phyloP scores from a whole-genome alignment of 2,113 vertebrate genomes.

The Egretta garzetta region DNA sequence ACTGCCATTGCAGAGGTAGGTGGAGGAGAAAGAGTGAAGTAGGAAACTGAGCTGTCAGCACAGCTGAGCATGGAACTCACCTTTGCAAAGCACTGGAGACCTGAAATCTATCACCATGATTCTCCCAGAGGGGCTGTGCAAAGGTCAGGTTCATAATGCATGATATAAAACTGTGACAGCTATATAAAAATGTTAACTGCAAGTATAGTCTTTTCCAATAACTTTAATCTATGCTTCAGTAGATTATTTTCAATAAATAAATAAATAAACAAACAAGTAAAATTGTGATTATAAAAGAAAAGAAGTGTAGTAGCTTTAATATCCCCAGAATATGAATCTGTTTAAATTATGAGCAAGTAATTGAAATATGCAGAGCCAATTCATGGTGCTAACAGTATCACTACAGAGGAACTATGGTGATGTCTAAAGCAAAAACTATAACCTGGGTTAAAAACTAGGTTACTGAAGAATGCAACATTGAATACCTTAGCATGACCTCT shows the following conservation, averaged over 20 bases:
- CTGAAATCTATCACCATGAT: not conserved
- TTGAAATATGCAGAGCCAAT: not conserved
- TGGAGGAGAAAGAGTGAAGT: not conserved
- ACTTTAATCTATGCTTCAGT: not conserved
- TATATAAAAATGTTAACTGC: not conserved
- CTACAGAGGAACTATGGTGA: not conserved
- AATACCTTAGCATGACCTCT: not conserved
- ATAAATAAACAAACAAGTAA: not conserved
- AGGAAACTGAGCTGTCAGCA: not conserved
- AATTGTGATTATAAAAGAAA: not conserved
- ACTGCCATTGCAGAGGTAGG: not conserved
- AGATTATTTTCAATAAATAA: not conserved
- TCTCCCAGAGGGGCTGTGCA: not conserved
- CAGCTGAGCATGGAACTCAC: not conserved
- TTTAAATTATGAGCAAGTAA: not conserved
- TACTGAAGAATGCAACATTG: not conserved
- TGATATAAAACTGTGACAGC: not conserved
- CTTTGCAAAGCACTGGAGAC: not conserved
- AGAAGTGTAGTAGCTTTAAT: not conserved
- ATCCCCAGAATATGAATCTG: not conserved
- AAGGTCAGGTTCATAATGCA: not conserved
- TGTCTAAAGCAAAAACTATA: not conserved
- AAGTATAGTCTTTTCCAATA: not conserved
- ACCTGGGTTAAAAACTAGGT: not conserved
- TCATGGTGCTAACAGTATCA: not conserved